Percentiles rank a stretch among this genome's conserved stretches.
These are phyloP conservation scores for Laterallus jamaicensis DNA, from an alignment of 2,113 vertebrate species.

Conservation along the genomic window DNA sequence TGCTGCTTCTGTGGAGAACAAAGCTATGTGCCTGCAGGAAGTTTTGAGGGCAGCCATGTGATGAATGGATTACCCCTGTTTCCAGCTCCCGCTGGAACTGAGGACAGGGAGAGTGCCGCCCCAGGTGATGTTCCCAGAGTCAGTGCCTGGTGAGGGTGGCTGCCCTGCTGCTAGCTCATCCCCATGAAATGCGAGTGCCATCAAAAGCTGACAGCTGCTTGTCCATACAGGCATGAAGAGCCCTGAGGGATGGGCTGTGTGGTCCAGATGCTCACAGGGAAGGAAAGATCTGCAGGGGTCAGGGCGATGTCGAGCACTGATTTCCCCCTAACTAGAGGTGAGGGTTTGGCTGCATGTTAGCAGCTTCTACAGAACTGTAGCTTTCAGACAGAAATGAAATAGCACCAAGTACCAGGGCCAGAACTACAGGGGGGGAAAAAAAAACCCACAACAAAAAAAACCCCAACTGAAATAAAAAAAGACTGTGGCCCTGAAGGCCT, in stretches of 20 bases:
- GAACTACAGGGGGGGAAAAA: neutral
- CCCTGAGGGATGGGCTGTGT: neutral
- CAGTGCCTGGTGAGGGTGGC: neutral
- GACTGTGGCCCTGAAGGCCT: neutral
- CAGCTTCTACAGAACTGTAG: neutral
- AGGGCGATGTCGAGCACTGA: neutral
- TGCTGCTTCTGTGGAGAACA: neutral
- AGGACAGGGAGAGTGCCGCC: neutral
- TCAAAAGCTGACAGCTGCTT: neutral
- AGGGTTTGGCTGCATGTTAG: neutral
- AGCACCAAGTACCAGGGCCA: neutral
- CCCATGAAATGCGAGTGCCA: neutral
- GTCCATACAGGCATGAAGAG: rapidly evolving
- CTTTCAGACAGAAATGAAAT: neutral
- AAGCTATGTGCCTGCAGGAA: neutral
- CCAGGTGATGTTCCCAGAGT: neutral
- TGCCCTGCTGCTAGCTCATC: neutral
- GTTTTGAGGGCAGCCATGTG: neutral
- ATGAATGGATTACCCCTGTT: neutral
- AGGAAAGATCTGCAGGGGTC: rapidly evolving
- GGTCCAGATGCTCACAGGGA: neutral
- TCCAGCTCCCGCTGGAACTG: neutral
- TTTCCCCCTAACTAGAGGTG: neutral
- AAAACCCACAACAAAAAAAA: too few species aligned
- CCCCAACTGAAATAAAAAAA: neutral